Percentiles rank a stretch among this genome's conserved stretches.
phyloP scores from a whole-genome alignment of 2,797 vertebrate genomes.

The Todus mexicanus region DNA sequence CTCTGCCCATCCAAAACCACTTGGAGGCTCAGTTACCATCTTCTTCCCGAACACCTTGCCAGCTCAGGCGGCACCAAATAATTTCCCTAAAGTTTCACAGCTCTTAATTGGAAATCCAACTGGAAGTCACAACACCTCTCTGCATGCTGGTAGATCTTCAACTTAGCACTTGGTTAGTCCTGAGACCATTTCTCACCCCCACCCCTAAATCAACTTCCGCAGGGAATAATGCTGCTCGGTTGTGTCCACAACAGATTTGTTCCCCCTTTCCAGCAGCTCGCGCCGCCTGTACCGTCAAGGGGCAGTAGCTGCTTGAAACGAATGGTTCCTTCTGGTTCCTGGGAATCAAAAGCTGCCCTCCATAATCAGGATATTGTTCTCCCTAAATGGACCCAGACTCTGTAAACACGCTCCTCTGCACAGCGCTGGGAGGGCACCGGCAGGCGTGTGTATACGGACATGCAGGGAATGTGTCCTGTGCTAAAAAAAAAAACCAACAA shows the following conservation, averaged over 20 bases:
- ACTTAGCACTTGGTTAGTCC: not conserved
- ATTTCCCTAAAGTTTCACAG: not conserved
- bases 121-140: not conserved
- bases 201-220: slow-evolving; percentile 8
- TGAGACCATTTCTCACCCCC: not conserved
- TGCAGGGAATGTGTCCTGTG: slow-evolving; percentile 77
- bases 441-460: slow-evolving; percentile 48
- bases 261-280: not conserved
- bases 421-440: slow-evolving; percentile 56
- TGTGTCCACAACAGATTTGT: slow-evolving; percentile 31
- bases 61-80: not conserved
- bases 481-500: no score
- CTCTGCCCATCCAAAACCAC: not conserved
- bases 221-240: slow-evolving; percentile 32
- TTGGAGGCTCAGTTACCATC: not conserved
- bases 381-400: slow-evolving; percentile 82
- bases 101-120: not conserved
- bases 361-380: slow-evolving; percentile 88
- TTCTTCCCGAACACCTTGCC: not conserved
- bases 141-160: not conserved
- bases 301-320: slow-evolving; percentile 71
- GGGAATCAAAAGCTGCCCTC: slow-evolving; percentile 71
- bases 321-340: slow-evolving; percentile 71
- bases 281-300: slow-evolving; percentile 2
- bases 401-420: slow-evolving; percentile 72